Evolutionary conservation across 2,888 invertebrate species (phyloP).

Genomic region (Mesoligia furuncula): DNA sequence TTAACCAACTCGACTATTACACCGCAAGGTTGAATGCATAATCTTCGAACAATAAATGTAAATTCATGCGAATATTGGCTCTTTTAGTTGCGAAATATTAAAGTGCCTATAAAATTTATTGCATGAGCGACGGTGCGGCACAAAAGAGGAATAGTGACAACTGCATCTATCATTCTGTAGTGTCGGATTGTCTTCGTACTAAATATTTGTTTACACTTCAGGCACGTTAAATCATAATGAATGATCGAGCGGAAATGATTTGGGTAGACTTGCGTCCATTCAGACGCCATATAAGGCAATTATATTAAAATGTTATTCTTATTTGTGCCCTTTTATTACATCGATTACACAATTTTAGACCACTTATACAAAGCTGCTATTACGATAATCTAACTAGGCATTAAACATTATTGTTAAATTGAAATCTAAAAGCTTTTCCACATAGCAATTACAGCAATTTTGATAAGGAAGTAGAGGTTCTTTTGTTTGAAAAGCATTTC

Average conservation of each 20-base stretch:
- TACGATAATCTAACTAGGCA: conserved; percentile 54
- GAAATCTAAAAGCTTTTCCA: conserved; percentile 56
- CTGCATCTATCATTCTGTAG: conserved; percentile 58
- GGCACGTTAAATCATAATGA: conserved; percentile 68
- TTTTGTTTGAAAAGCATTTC: conserved; percentile 47
- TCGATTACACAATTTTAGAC: conserved; percentile 53
- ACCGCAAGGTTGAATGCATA: conserved; percentile 60
- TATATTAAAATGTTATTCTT: conserved; percentile 60
- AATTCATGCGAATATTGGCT: conserved; percentile 62
- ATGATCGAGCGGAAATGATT: conserved; percentile 75
- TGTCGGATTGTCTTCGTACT: conserved; percentile 43
- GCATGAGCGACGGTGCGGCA: conserved; percentile 46
- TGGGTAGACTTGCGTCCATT: conserved; percentile 53
- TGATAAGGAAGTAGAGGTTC: conserved; percentile 47
- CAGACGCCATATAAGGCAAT: conserved; percentile 64
- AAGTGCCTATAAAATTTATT: conserved; percentile 65
- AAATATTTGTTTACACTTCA: conserved; percentile 56
- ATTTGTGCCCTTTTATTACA: conserved; percentile 63
- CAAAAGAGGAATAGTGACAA: conserved; percentile 53
- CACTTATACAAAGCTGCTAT: conserved; percentile 46
- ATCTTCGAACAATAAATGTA: conserved; percentile 62
- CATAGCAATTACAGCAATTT: conserved; percentile 44
- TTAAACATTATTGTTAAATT: conserved; percentile 54
- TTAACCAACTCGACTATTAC: conserved; percentile 62
- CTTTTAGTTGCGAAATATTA: conserved; percentile 59